Evolutionary conservation across 2,113 vertebrate species (phyloP).

Genomic region (Eidolon helvum): DNA sequence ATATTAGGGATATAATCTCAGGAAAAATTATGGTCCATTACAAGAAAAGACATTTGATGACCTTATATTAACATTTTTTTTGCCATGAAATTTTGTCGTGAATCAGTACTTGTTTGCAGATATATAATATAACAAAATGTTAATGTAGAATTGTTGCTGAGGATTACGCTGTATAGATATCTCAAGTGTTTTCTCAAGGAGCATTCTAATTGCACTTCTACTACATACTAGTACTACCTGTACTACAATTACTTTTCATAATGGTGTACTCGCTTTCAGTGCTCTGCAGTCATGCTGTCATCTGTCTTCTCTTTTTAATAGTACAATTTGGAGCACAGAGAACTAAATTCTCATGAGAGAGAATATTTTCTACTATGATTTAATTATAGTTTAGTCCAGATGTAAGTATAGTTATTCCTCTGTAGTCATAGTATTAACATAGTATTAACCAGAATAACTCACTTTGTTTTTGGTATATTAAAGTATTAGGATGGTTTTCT

Average conservation of each 20-base stretch:
- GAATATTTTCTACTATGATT: constrained; percentile 33
- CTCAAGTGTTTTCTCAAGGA: constrained; percentile 47
- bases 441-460: constrained; percentile 35
- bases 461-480: constrained; percentile 14
- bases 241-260: constrained; percentile 68
- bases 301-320: constrained; percentile 49
- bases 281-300: constrained; percentile 39
- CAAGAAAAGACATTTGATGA: constrained; percentile 34
- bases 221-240: constrained; percentile 37
- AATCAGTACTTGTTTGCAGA: constrained; percentile 44
- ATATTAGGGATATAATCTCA: constrained; percentile 45
- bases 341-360: constrained; percentile 40
- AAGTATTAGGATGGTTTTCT: constrained; percentile 38
- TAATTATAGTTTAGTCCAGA: not conserved
- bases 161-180: not conserved
- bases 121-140: constrained; percentile 44
- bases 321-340: constrained; percentile 17
- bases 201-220: constrained; percentile 58
- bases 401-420: constrained; percentile 28
- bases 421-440: not conserved
- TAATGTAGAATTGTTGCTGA: constrained; percentile 35
- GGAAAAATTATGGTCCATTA: constrained; percentile 20
- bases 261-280: constrained; percentile 52
- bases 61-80: constrained; percentile 57
- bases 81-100: constrained; percentile 47